Base-by-base conservation (phyloP, 2,113 vertebrate species). In the Cochlearius cochlearius region DNA sequence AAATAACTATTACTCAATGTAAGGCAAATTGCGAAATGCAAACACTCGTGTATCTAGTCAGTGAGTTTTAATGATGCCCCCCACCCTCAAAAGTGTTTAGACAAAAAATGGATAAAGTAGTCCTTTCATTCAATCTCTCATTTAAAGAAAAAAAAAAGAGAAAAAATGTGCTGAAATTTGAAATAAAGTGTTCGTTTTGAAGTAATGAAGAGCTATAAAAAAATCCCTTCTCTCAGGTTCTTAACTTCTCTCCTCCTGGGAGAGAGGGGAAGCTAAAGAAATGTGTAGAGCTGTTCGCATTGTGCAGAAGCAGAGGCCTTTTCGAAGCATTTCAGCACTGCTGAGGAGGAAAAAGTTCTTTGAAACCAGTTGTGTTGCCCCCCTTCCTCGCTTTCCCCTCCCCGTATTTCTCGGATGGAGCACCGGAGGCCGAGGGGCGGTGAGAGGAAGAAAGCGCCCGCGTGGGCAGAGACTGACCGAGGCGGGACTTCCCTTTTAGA, bases 1-100 rank as follows among this genome's bases (percentile, higher is more conserved):
- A 96, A 96, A 95, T 96, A 93, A 86, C 90, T 96, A 88, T 94
- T 97, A 95, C 85, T 95, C 95, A 80, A 30, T 88, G 95, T 69
- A 90, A 94, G 94, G 47, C 73, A 88, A 96, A 95, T 73, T 92
- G 81, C 92, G 90, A 72, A 91, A 88, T 75, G 77, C 58, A 74
- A 58, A 88, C 85, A 83, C 64, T 95, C 41, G 1, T 76, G 77
- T 72, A 94, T 90, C 80, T 80, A 59, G 56, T 81, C 92, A 75
- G 88, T 89, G 60, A 82, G 86, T 92, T 96, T 87, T 88, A 96
- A 93, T 82, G 77, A 93, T 93, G 26, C 29, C 43, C 43, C 83
- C 67, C 43, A 43, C 64, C n/a, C 41, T 36, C 45, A n/a, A 59
- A 93, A 95, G 43, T 80, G 55, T 77, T 94, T 74, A 81, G 74